Base-by-base conservation (phyloP, 2,888 invertebrate genomes). In the Pollenia angustigena region DNA sequence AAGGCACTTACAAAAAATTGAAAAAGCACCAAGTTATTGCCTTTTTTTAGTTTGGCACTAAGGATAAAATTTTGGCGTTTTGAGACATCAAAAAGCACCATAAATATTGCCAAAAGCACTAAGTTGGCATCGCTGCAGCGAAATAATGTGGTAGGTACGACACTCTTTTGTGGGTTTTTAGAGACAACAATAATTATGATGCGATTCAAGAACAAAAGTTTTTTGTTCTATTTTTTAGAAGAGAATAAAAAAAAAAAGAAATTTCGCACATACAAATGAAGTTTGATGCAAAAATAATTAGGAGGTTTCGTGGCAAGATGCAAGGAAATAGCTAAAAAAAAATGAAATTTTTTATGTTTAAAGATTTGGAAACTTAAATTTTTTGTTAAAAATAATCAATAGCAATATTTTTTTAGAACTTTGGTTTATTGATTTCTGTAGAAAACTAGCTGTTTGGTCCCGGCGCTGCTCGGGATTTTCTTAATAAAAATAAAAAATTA, bases 101-200 rank as follows among this genome's bases (percentile, higher is more conserved):
- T n/a, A n/a, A n/a, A n/a, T n/a, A n/a, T n/a, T n/a, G n/a, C n/a
- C n/a, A n/a, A n/a, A n/a, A n/a, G n/a, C n/a, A n/a, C n/a, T n/a
- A n/a, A n/a, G n/a, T n/a, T n/a, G n/a, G n/a, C n/a, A n/a, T n/a
- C n/a, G n/a, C n/a, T n/a, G n/a, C 52, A 60, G 50, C 23, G 8
- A 46, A 64, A 52, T 9, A 64, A 23, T 54, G 18, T 46, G 81
- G 8, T 14, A n/a, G 12, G 46, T 46, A 64, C 6, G n/a, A 60
- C 52, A 78, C 8, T 60, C n/a, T 52, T 62, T 62, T 71, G 12
- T 23, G 40, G 40, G 42, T 75, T 32, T 68, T 75, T 60, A 72
- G 75, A 62, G 79, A 79, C 82, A 86, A 76, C 66, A 76, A 76
- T 83, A 76, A 81, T 86, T 86, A 83, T 83, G 50, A 64, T 76